Percentiles rank a stretch among this genome's conserved stretches.
These are phyloP conservation scores for Parambassis ranga DNA, from an alignment of 2,797 vertebrate species.

Conservation along the genomic window DNA sequence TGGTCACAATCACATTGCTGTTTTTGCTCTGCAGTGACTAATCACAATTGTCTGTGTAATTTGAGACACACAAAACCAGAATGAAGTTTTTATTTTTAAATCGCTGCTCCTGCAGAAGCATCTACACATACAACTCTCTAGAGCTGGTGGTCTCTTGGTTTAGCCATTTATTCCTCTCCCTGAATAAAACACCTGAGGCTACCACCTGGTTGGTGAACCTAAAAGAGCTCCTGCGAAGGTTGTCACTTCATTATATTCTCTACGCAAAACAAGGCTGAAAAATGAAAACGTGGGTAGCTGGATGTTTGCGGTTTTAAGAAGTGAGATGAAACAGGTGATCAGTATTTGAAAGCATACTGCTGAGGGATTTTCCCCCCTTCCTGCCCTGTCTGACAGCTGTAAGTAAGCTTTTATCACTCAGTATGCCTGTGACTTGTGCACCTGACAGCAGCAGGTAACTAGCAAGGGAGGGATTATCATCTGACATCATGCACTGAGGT, in stretches of 20 bases:
- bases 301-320: neutral
- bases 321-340: neutral
- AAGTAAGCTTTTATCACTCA: neutral
- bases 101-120: too few species aligned
- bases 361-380: neutral
- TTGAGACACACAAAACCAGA: neutral
- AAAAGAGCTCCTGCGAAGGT: neutral
- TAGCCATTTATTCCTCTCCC: neutral
- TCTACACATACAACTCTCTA: too few species aligned
- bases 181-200: neutral
- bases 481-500: neutral
- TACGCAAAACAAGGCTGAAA: neutral
- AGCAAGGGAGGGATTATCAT: neutral
- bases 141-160: too few species aligned
- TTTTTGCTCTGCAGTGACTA: neutral
- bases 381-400: neutral
- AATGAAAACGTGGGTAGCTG: neutral
- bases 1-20: neutral
- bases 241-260: neutral
- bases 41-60: neutral
- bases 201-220: neutral
- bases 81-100: neutral
- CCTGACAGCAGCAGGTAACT: neutral
- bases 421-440: neutral
- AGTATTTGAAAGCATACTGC: neutral